Evolutionary conservation across 2,888 invertebrate species (phyloP).

Genomic region (Limnephilus rhombicus): DNA sequence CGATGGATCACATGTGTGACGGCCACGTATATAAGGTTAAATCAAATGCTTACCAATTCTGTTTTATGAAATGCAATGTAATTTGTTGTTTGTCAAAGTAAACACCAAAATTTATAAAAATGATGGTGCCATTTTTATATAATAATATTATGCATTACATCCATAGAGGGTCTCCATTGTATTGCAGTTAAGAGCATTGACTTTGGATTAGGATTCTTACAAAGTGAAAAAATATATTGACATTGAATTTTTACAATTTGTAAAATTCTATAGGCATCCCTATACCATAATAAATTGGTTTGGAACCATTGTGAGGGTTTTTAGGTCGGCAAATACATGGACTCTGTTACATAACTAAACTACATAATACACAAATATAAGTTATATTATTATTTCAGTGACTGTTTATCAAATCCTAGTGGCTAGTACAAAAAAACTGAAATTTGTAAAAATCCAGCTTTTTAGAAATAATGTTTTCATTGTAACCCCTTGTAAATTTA

Average conservation of each 20-base stretch:
- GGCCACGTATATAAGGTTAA: too few relatives aligned
- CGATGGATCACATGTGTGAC: too few relatives aligned
- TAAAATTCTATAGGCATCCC: not conserved
- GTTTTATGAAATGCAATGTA: not conserved
- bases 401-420: not conserved
- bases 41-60: not conserved
- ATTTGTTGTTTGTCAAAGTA: not conserved
- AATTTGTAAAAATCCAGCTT: not conserved
- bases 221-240: not conserved
- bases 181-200: not conserved
- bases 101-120: not conserved
- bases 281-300: not conserved
- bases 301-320: not conserved
- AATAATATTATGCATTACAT: not conserved
- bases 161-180: not conserved
- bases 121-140: not conserved
- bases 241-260: not conserved
- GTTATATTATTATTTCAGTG: not conserved
- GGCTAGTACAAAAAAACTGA: not conserved
- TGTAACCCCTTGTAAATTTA: not conserved
- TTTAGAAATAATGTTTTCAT: not conserved
- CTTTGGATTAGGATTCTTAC: not conserved
- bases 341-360: not conserved
- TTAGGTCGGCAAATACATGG: not conserved
- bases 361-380: not conserved